Conservation (phyloP, 1,140 invertebrate species). For the Heterodera carotae region DNA sequence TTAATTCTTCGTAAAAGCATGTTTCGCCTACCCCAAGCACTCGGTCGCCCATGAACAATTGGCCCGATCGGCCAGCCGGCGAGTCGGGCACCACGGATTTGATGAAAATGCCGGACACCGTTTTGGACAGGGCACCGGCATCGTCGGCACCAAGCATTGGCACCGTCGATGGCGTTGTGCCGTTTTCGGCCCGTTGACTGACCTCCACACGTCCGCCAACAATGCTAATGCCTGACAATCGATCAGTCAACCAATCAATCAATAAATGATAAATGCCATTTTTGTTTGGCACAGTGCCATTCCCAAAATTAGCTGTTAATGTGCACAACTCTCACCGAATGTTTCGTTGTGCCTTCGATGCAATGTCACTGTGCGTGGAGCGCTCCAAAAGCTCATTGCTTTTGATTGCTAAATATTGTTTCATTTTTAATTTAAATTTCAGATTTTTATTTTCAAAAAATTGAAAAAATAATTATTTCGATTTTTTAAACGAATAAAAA, state of each 20-base stretch:
- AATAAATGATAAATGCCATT: background rate
- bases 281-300: background rate
- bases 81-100: constrained; percentile 92
- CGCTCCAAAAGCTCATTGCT: constrained; percentile 79
- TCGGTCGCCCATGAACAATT: constrained; percentile 75
- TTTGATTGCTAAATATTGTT: background rate
- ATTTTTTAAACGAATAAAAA: too few relatives aligned
- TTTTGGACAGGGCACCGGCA: constrained; percentile 44
- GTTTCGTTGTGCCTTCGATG: constrained; percentile 73
- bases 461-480: constrained; percentile 1
- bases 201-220: constrained; percentile 86
- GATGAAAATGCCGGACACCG: constrained; percentile 90
- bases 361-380: constrained; percentile 76
- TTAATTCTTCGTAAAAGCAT: too few relatives aligned
- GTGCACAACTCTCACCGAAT: constrained; percentile 43
- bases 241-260: background rate
- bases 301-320: too few relatives aligned
- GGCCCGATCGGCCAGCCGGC: constrained; percentile 85
- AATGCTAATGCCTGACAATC: constrained; percentile 84
- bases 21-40: constrained; percentile 66
- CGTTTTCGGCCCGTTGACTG: constrained; percentile 63
- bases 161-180: constrained; percentile 33
- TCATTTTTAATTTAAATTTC: background rate
- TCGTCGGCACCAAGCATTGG: too few relatives aligned
- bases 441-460: background rate